These are phyloP conservation scores for Hiodon tergisus DNA, from an alignment of 2,113 vertebrate genomes.

Conservation along the genomic window DNA sequence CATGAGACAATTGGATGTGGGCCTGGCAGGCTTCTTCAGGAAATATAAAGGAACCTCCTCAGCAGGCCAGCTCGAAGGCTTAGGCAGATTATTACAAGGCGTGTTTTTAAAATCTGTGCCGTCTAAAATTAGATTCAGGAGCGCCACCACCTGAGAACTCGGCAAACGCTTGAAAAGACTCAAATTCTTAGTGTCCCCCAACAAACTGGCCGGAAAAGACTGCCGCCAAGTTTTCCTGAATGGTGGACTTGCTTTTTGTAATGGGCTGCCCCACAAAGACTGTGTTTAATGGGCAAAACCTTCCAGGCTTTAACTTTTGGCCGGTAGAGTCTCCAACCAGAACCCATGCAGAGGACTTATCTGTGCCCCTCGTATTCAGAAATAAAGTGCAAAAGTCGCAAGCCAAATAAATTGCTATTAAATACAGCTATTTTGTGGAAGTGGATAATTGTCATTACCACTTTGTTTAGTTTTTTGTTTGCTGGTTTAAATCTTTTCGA, in stretches of 20 bases:
- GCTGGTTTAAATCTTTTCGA: not conserved
- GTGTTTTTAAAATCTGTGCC: slow-evolving; percentile 11
- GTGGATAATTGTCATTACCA: no score
- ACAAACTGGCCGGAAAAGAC: not conserved
- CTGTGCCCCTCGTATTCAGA: not conserved
- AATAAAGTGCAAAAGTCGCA: not conserved
- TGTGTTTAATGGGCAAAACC: not conserved
- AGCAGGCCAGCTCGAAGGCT: slow-evolving; percentile 15
- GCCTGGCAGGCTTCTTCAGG: slow-evolving; percentile 37
- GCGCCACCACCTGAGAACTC: slow-evolving; percentile 33
- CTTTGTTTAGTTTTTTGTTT: not conserved
- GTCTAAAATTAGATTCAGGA: slow-evolving; percentile 37
- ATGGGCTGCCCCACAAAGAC: no score
- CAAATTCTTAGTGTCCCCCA: slow-evolving; percentile 3
- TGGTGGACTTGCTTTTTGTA: not conserved
- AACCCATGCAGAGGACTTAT: not conserved
- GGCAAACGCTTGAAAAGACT: slow-evolving; percentile 15
- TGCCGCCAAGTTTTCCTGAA: not conserved
- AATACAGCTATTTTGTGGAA: no score
- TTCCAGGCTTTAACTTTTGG: not conserved
- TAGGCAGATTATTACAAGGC: slow-evolving; percentile 1
- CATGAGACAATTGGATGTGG: slow-evolving; percentile 42
- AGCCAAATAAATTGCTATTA: not conserved
- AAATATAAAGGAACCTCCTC: slow-evolving; percentile 41
- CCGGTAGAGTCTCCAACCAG: not conserved